These are phyloP conservation scores for Phalacrocorax brasilianus DNA, from an alignment of 2,113 vertebrate species.

Conservation along the genomic window DNA sequence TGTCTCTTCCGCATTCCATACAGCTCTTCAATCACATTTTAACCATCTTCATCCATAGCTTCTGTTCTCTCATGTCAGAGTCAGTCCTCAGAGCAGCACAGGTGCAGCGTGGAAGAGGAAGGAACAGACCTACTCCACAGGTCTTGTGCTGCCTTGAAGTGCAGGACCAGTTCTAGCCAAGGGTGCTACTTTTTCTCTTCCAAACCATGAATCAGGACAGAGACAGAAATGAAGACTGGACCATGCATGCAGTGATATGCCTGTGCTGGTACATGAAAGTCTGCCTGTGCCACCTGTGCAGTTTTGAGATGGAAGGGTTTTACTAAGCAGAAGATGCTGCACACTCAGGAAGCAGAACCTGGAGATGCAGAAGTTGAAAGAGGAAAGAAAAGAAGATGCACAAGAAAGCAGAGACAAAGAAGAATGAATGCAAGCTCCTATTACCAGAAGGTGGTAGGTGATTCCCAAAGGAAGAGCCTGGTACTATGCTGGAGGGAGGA, in stretches of 20 bases:
- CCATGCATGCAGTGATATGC: not conserved
- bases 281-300: not conserved
- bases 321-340: not conserved
- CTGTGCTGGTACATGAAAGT: fast-evolving
- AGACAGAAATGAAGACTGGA: not conserved
- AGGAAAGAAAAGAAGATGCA: not conserved
- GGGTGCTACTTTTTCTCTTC: not conserved
- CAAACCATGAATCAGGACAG: not conserved
- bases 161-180: not conserved
- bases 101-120: not conserved
- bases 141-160: not conserved
- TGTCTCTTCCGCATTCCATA: not conserved
- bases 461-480: not conserved
- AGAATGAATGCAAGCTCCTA: not conserved
- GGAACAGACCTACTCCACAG: not conserved
- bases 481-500: not conserved
- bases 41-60: not conserved
- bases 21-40: not conserved
- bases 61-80: not conserved
- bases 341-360: not conserved
- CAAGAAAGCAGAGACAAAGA: not conserved
- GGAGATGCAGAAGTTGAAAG: not conserved
- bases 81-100: not conserved
- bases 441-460: not conserved
- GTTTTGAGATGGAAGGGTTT: not conserved